Evolutionary conservation across 1,140 invertebrate genomes (phyloP).

Genomic region (Nasonia giraulti): DNA sequence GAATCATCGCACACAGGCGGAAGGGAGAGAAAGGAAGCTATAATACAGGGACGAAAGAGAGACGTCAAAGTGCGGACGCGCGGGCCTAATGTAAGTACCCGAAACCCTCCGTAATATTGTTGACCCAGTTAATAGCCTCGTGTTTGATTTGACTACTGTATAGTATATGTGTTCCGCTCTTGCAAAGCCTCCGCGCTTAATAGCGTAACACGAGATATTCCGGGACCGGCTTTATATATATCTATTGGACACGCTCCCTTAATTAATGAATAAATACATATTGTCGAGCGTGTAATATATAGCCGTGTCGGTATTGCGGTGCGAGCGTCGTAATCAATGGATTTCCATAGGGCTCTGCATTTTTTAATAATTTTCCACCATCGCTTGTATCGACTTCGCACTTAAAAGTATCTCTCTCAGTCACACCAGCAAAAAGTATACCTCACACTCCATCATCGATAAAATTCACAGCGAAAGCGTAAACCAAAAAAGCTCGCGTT

Average conservation of each 20-base stretch:
- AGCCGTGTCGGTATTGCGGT: neutral
- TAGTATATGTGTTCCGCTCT: constrained; percentile 32
- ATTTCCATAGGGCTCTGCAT: no score
- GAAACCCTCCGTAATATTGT: constrained; percentile 50
- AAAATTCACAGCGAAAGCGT: constrained; percentile 16
- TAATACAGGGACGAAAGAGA: neutral
- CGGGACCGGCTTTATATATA: constrained; percentile 29
- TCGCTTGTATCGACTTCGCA: no score
- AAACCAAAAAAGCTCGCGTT: neutral
- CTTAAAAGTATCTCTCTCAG: no score
- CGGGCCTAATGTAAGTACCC: constrained; percentile 37
- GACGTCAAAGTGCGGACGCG: constrained; percentile 17
- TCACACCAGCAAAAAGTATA: neutral
- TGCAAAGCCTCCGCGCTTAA: constrained; percentile 22
- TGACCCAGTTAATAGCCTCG: constrained; percentile 53
- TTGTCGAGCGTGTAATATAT: neutral
- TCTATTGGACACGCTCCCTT: constrained; percentile 6
- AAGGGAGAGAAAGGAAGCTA: neutral
- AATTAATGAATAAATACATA: constrained; percentile 42
- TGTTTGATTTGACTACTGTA: constrained; percentile 54
- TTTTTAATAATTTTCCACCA: no score
- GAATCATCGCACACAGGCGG: neutral
- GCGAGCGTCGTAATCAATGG: no score
- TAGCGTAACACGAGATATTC: constrained; percentile 41
- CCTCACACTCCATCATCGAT: neutral